These are phyloP conservation scores for Bostrychus sinensis DNA, from an alignment of 2,113 vertebrate species.

Conservation along the genomic window DNA sequence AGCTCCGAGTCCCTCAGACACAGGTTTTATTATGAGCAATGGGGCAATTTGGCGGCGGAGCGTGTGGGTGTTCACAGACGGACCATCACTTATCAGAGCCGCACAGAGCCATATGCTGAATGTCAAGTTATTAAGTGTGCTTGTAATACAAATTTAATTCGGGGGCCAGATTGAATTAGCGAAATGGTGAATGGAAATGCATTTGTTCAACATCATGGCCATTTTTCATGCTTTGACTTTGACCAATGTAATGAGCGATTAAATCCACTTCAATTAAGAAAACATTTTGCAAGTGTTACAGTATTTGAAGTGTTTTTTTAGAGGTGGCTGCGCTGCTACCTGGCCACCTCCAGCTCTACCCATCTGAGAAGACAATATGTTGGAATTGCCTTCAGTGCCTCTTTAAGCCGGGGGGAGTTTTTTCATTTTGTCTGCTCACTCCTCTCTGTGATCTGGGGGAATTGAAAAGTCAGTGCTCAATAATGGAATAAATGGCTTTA, in stretches of 20 bases:
- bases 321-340: not conserved
- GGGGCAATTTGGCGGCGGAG: constrained; percentile 63
- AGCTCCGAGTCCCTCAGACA: constrained; percentile 38
- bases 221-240: constrained; percentile 28
- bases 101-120: constrained; percentile 54
- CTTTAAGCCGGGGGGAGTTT: constrained; percentile 56
- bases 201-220: constrained; percentile 29
- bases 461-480: constrained; percentile 66
- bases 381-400: constrained; percentile 64
- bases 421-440: constrained; percentile 62
- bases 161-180: constrained; percentile 62
- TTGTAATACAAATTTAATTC: constrained; percentile 67
- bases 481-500: constrained; percentile 71
- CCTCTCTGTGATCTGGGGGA: constrained; percentile 42
- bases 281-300: not conserved
- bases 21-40: constrained; percentile 75
- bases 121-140: constrained; percentile 72
- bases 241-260: not conserved
- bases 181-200: constrained; percentile 54
- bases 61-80: constrained; percentile 58
- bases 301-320: not conserved
- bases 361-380: constrained; percentile 50
- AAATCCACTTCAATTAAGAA: not conserved
- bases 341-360: constrained; percentile 20
- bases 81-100: constrained; percentile 73